Conservation (phyloP, 2,113 vertebrate species). For the Eubucco bourcierii region DNA sequence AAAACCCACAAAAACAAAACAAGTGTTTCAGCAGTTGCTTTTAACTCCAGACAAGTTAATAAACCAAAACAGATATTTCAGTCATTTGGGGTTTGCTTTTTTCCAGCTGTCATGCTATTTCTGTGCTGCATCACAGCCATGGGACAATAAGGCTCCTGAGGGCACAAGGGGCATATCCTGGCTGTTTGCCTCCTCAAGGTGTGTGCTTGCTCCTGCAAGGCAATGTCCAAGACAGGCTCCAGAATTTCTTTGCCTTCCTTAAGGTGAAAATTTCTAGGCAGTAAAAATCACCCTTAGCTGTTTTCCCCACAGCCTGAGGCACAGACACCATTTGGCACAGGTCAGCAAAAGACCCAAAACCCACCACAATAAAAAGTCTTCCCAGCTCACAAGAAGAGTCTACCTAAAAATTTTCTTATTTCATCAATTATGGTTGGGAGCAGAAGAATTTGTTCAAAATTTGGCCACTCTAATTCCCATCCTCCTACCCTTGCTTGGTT, state of each 20-base stretch:
- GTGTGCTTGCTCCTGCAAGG: not conserved
- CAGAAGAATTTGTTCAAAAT: not conserved
- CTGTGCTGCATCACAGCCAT: not conserved
- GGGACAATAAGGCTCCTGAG: not conserved
- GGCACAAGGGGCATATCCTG: accelerated
- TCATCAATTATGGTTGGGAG: not conserved
- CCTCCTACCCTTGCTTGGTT: not conserved
- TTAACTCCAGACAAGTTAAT: not conserved
- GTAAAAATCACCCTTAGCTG: not conserved
- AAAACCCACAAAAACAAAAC: too few relatives aligned
- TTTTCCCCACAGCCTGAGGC: not conserved
- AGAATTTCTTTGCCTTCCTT: not conserved
- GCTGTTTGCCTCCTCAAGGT: not conserved
- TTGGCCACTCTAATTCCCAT: not conserved
- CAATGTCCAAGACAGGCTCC: not conserved
- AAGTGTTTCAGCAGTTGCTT: not conserved
- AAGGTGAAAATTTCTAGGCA: not conserved
- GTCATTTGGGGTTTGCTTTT: too few relatives aligned
- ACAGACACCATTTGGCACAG: not conserved
- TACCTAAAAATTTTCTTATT: not conserved
- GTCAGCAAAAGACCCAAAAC: not conserved
- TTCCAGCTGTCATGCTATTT: too few relatives aligned
- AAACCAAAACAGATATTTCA: not conserved
- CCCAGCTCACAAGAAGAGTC: not conserved
- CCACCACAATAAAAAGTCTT: not conserved